Base-by-base conservation (phyloP, 2,888 invertebrate genomes). In the Caenorhabditis sp. region DNA sequence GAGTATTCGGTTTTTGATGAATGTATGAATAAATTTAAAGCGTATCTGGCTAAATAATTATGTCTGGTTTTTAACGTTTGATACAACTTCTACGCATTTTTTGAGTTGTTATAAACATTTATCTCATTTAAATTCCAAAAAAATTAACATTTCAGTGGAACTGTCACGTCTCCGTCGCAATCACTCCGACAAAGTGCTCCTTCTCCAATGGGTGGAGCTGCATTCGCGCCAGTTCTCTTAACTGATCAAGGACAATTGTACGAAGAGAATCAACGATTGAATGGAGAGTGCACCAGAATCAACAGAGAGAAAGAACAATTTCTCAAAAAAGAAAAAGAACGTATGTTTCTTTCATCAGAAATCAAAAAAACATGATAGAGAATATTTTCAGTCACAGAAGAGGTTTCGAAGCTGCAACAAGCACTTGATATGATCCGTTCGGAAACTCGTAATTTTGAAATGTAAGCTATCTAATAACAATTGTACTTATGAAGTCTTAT, bases 141-240 rank as follows among this genome's bases (percentile, higher is more conserved):
- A 1, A 3, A 23, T 21, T 19, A 26, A 57, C 26, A 55, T 65
- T 65, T 58, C 54, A 65, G 65, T 37, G 65, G 65, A 10, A 12
- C 17, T 12, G 21, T 31, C 6, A 37, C 43, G 12, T 58, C 66
- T 23, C 37, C 66, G 23, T 62, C 60, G 23, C 61, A 57, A 43
- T 26, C 57, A 12, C 2, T 58, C 8, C 31, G 55, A 26, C 21
- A 21, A 12, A 37, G 49, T 24, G 70, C 66, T 26, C 60, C 57
- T 27, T 59, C 58, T 12, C 31, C 71, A 17, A 43, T 61, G 6
- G 26, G 23, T 37, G 36, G 21, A 19, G 26, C 26, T 26, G 36
- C 37, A 6, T 43, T 59, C 17, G 24, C 21, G 6, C 23, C 24
- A 43, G 21, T n/a, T 21, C 59, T 14, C 4, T n/a, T 59, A 1